A percentile compares a stretch with the other conserved stretches of the same genome.
These are phyloP conservation scores for Macrotis lagotis DNA, from an alignment of 2,113 vertebrate genomes.

Conservation along the genomic window DNA sequence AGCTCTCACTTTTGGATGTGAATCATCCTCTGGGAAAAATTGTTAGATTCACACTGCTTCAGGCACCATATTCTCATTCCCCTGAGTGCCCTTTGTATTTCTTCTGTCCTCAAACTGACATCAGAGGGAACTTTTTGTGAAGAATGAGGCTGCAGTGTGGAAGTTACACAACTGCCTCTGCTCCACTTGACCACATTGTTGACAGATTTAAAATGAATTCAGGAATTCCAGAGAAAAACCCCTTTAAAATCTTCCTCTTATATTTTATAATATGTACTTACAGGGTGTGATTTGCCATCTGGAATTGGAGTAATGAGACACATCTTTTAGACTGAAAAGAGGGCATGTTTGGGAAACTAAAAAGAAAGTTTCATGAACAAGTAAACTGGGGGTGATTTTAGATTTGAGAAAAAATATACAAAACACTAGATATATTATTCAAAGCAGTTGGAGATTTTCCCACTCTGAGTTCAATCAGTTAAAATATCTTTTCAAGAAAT, in stretches of 20 bases:
- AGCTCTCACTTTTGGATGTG: conserved; percentile 56
- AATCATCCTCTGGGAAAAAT: conserved; percentile 55
- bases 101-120: conserved; percentile 48
- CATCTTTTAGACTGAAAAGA: background rate
- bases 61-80: conserved; percentile 34
- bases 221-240: conserved; percentile 37
- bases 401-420: conserved; percentile 6
- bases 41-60: conserved; percentile 3
- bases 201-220: conserved; percentile 42
- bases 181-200: conserved; percentile 42
- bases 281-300: background rate
- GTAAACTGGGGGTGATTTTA: conserved; percentile 1
- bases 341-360: conserved; percentile 4
- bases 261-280: background rate
- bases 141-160: conserved; percentile 49
- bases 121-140: conserved; percentile 9
- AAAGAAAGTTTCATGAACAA: background rate
- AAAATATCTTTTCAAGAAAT: conserved; percentile 35
- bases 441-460: background rate
- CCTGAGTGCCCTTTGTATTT: conserved; percentile 28
- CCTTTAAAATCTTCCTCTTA: background rate
- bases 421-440: background rate
- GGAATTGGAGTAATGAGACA: conserved; percentile 7
- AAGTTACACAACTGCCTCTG: conserved; percentile 32
- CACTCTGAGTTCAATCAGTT: conserved; percentile 26